phyloP scores from a whole-genome alignment of 2,113 vertebrate species.

The Passer domesticus region DNA sequence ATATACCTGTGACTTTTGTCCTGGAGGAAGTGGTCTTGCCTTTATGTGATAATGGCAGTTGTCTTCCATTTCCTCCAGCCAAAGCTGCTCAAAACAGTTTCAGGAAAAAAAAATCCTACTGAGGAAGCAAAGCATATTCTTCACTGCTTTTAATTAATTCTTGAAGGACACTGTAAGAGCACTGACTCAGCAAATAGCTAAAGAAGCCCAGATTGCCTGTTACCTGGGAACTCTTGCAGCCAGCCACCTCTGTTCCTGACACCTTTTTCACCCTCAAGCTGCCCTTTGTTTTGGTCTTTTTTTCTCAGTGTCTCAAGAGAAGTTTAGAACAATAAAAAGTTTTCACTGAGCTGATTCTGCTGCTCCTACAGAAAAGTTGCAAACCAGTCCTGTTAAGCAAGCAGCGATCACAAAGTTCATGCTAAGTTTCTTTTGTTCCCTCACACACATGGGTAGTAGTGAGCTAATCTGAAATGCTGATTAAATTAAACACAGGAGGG shows the following conservation, averaged over 20 bases:
- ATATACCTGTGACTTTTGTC: conserved; percentile 28
- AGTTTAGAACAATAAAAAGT: background rate
- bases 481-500: conserved; percentile 8
- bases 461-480: background rate
- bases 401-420: background rate
- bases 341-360: background rate
- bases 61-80: conserved; percentile 10
- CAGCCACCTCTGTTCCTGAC: background rate
- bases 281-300: background rate
- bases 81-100: conserved; percentile 6
- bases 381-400: background rate
- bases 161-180: background rate
- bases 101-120: background rate
- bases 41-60: background rate
- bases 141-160: background rate
- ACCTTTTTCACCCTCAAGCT: background rate
- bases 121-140: conserved; percentile 21
- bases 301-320: background rate
- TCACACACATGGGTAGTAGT: background rate
- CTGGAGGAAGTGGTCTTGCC: conserved; percentile 28
- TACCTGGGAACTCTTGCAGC: background rate
- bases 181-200: conserved; percentile 12
- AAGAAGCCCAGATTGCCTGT: background rate
- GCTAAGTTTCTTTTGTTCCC: background rate
- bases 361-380: background rate